Conservation (phyloP, 92 coral and sea anemone genomes). For the Muricea muricata region DNA sequence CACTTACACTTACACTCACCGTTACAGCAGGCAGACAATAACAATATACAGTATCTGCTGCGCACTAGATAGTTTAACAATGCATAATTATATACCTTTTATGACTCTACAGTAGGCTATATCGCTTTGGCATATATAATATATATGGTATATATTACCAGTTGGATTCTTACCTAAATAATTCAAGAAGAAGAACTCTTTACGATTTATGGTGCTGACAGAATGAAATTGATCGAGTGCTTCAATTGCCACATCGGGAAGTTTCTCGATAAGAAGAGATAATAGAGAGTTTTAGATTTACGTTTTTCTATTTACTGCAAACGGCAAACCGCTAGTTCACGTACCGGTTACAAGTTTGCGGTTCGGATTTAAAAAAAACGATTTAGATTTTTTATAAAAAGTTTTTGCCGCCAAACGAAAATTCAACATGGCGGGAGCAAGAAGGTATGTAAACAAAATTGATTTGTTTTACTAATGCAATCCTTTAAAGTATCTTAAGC, state of each 20-base stretch:
- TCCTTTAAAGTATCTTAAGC: too few relatives aligned
- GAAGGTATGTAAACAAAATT: conserved; percentile 6
- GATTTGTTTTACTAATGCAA: neutral
- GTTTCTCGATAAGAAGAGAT: conserved; percentile 66
- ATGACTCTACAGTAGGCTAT: too few relatives aligned
- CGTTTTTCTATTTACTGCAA: neutral
- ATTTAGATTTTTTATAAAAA: neutral
- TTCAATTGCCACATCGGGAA: conserved; percentile 78
- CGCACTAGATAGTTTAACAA: too few relatives aligned
- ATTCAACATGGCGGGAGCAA: conserved; percentile 31
- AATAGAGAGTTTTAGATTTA: conserved; percentile 56
- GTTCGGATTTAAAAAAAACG: neutral
- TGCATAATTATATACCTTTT: too few relatives aligned
- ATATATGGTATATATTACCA: too few relatives aligned
- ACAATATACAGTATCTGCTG: too few relatives aligned
- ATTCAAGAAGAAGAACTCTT: conserved; percentile 72
- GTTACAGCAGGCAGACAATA: too few relatives aligned
- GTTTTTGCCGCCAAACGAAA: conserved; percentile 2
- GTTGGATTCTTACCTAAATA: conserved; percentile 60
- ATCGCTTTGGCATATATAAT: too few relatives aligned
- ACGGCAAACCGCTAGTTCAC: neutral
- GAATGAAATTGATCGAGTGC: conserved; percentile 84
- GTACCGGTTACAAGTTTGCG: neutral
- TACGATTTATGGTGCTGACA: conserved; percentile 69
- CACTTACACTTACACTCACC: too few relatives aligned